Conservation (phyloP, 2,888 invertebrate species). For the Pinctada fucata region DNA sequence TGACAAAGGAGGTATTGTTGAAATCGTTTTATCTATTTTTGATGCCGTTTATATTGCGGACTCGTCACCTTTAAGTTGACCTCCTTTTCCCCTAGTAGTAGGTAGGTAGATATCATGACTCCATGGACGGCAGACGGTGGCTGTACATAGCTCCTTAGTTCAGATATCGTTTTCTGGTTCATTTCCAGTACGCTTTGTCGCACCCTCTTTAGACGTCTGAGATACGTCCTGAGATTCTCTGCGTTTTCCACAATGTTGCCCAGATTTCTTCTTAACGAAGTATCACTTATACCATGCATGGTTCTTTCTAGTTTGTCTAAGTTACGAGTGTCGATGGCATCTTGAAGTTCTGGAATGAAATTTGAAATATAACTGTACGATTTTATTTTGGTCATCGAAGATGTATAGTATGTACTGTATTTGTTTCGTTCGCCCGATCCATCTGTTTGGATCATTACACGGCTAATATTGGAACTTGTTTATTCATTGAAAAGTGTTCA, state of each 20-base stretch:
- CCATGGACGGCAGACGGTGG: slow-evolving; percentile 57
- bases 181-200: slow-evolving; percentile 53
- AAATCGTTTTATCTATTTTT: no score
- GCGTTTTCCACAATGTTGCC: slow-evolving; percentile 44
- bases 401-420: no score
- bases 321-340: slow-evolving; percentile 59
- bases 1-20: no score
- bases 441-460: no score
- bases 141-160: slow-evolving; percentile 59
- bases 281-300: slow-evolving; percentile 53
- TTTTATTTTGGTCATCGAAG: no score
- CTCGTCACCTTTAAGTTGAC: slow-evolving; percentile 49
- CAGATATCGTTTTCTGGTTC: slow-evolving; percentile 59
- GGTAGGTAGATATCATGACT: slow-evolving; percentile 60
- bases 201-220: slow-evolving; percentile 53
- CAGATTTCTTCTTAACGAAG: slow-evolving; percentile 40
- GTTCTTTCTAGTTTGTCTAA: slow-evolving; percentile 61
- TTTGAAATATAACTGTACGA: no score
- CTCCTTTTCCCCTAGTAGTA: slow-evolving; percentile 56
- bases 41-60: no score
- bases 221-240: slow-evolving; percentile 47
- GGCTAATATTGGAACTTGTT: no score
- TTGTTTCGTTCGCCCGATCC: no score
- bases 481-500: no score
- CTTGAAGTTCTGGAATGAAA: slow-evolving; percentile 36